A percentile compares a stretch with the other conserved stretches of the same genome.
Evolutionary conservation across 1,140 invertebrate species (phyloP).

Genomic region (Halictus rubicundus): DNA sequence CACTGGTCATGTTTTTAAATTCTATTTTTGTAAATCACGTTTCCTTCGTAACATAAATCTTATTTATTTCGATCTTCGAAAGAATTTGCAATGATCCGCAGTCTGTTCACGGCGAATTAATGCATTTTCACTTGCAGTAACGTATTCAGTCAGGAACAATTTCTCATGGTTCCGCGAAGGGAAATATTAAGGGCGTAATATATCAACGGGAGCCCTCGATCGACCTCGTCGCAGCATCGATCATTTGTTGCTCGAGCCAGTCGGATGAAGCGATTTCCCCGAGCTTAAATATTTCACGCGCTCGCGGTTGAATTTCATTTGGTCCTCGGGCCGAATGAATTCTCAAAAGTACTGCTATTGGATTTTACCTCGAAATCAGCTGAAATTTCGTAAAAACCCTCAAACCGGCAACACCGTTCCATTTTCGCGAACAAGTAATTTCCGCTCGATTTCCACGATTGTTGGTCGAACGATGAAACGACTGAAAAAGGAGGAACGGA

Average conservation of each 20-base stretch:
- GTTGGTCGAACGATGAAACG: not conserved
- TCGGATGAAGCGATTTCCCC: not conserved
- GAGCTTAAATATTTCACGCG: slow-evolving; percentile 14
- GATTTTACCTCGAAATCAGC: not conserved
- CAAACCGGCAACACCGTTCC: not conserved
- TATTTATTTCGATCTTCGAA: too few species aligned
- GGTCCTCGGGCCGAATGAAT: too few species aligned
- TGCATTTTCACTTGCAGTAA: too few species aligned
- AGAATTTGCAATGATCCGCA: too few species aligned
- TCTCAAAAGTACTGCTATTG: not conserved
- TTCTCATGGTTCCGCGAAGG: not conserved
- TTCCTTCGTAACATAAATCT: too few species aligned
- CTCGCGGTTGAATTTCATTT: not conserved
- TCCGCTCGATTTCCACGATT: not conserved
- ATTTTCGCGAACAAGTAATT: slow-evolving; percentile 19
- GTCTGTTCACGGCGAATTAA: too few species aligned
- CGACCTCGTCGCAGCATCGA: not conserved
- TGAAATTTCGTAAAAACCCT: not conserved
- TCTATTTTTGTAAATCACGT: too few species aligned
- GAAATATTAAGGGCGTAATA: not conserved
- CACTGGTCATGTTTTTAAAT: too few species aligned
- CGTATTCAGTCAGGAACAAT: not conserved
- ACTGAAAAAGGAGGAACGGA: not conserved
- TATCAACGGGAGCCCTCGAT: not conserved
- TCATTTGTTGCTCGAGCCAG: not conserved